phyloP scores from a whole-genome alignment of 2,888 invertebrate genomes.

The Eupithecia abbreviata region DNA sequence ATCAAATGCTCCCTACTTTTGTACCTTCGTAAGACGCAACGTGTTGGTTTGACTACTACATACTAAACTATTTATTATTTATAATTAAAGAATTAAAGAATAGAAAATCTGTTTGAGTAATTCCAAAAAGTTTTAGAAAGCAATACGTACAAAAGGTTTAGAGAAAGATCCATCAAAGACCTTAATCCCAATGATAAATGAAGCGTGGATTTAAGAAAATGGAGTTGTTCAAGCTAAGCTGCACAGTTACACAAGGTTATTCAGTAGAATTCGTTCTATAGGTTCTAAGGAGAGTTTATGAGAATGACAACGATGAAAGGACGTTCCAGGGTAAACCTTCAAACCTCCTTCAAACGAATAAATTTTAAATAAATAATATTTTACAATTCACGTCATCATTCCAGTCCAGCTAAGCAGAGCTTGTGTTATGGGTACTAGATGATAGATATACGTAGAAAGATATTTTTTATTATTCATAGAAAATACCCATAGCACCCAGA shows the following conservation, averaged over 20 bases:
- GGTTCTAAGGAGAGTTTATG: slow-evolving; percentile 29
- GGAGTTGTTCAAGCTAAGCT: slow-evolving; percentile 20
- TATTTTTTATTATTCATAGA: too few species aligned
- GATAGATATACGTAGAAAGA: too few species aligned
- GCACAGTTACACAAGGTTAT: slow-evolving; percentile 17
- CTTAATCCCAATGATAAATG: slow-evolving; percentile 32
- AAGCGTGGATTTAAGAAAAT: slow-evolving; percentile 31
- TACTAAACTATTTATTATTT: background rate
- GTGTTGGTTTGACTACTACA: too few species aligned
- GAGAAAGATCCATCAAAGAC: slow-evolving; percentile 19
- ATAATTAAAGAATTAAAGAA: too few species aligned
- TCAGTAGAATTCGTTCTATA: slow-evolving; percentile 15
- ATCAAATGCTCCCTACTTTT: too few species aligned
- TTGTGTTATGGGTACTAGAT: too few species aligned
- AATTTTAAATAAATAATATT: too few species aligned
- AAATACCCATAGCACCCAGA: too few species aligned
- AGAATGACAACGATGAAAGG: slow-evolving; percentile 46
- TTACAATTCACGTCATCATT: too few species aligned
- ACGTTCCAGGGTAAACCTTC: slow-evolving; percentile 79
- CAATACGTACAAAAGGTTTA: slow-evolving; percentile 13
- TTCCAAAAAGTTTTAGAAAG: slow-evolving; percentile 10
- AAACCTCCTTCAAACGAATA: slow-evolving; percentile 54
- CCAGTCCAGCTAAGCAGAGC: too few species aligned
- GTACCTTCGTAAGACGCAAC: too few species aligned
- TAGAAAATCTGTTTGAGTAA: background rate